phyloP scores from a whole-genome alignment of 2,797 vertebrate genomes.

The Cygnus olor region DNA sequence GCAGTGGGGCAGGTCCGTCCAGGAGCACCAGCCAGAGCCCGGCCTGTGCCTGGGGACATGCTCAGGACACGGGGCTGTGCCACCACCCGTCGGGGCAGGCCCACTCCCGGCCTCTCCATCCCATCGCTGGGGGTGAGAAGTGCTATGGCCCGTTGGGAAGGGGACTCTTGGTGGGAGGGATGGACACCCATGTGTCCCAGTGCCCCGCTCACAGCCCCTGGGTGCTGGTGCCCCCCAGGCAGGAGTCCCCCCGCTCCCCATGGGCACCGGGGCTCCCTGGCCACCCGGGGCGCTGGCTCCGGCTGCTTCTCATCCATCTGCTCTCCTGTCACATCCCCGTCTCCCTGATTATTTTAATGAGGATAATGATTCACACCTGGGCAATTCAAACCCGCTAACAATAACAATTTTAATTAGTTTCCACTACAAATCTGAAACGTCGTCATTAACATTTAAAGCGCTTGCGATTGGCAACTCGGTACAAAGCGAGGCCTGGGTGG shows the following conservation, averaged over 20 bases:
- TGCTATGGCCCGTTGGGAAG: neutral
- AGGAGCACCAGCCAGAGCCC: neutral
- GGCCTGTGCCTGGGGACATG: neutral
- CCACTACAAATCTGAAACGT: conserved; percentile 75
- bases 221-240: neutral
- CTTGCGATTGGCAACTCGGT: conserved; percentile 38
- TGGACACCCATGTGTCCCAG: too few species aligned
- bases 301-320: conserved; percentile 68
- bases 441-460: conserved; percentile 75
- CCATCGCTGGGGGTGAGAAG: neutral
- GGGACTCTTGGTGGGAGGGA: neutral
- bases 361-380: conserved; percentile 82
- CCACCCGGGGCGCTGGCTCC: neutral
- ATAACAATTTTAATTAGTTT: conserved; percentile 81
- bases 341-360: conserved; percentile 80
- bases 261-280: neutral
- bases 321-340: conserved; percentile 73
- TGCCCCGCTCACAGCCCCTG: neutral
- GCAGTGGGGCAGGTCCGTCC: neutral
- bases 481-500: neutral
- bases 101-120: neutral
- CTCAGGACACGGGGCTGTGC: too few species aligned
- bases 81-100: neutral
- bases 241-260: neutral
- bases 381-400: conserved; percentile 76